Evolutionary conservation across 37 sponge, comb jelly and placozoan genomes (phyloP).

Genomic region (Agelas oroides): DNA sequence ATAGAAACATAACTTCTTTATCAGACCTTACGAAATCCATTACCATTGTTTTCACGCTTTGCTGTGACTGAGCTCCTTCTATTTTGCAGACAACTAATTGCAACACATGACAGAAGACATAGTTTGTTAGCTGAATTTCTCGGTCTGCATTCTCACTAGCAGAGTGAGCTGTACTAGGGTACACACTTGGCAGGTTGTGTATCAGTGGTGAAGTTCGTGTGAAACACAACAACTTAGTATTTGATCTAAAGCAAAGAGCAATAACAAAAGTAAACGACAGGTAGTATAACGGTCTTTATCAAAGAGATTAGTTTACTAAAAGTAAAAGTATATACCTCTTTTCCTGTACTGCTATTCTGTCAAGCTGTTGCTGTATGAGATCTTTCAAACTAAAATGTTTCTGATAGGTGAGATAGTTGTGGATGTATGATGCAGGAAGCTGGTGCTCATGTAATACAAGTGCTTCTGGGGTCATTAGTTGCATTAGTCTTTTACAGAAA

Average conservation of each 20-base stretch:
- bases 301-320: too few relatives aligned
- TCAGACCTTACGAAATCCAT: conserved; percentile 1
- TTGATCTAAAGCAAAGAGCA: too few relatives aligned
- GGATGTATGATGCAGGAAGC: conserved; percentile 39
- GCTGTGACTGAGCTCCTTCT: conserved; percentile 20
- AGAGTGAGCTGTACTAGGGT: neutral
- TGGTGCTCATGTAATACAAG: conserved; percentile 22
- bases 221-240: conserved; percentile 58
- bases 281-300: too few relatives aligned
- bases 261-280: too few relatives aligned
- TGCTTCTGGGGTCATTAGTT: conserved; percentile 61
- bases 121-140: neutral
- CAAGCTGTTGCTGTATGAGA: conserved; percentile 21
- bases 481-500: conserved; percentile 48
- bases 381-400: conserved; percentile 70
- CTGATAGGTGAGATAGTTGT: conserved; percentile 68
- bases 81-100: conserved; percentile 34
- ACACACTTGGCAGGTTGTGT: conserved; percentile 55
- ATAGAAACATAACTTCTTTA: neutral
- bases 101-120: neutral
- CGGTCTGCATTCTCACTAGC: too few relatives aligned
- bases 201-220: conserved; percentile 67
- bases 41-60: neutral
- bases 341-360: too few relatives aligned
- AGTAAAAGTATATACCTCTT: too few relatives aligned